Percentiles rank a stretch among this genome's conserved stretches.
phyloP scores from a whole-genome alignment of 2,113 vertebrate genomes.

The Oreamnos americanus region DNA sequence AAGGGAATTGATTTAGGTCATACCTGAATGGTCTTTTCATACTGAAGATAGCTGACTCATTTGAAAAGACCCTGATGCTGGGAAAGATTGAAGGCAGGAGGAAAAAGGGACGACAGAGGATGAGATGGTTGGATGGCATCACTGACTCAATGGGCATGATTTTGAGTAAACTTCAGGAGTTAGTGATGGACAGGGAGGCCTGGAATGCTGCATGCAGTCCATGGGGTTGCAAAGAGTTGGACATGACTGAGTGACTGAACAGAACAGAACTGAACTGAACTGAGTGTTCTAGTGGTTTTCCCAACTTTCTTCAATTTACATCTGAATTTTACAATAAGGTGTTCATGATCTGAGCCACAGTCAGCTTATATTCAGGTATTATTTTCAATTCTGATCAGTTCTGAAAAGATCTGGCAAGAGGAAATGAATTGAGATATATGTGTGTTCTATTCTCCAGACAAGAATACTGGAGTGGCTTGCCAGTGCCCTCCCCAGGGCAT shows the following conservation, averaged over 20 bases:
- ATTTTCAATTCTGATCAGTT: background rate
- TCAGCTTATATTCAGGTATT: background rate
- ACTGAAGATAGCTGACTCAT: background rate
- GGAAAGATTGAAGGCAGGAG: accelerated
- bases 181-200: background rate
- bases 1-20: background rate
- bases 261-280: background rate
- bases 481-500: background rate
- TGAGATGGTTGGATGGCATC: background rate
- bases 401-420: background rate
- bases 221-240: background rate
- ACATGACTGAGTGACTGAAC: background rate
- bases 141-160: background rate
- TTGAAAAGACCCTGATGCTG: background rate
- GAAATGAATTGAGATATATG: background rate
- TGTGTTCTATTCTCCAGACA: background rate
- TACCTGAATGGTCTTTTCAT: background rate
- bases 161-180: background rate
- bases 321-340: background rate
- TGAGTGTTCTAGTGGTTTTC: background rate
- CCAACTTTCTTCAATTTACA: background rate
- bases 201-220: background rate
- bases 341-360: background rate
- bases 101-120: background rate
- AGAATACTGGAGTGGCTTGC: background rate